Conservation (phyloP, 2,888 invertebrate species). For the Caenorhabditis plicata region DNA sequence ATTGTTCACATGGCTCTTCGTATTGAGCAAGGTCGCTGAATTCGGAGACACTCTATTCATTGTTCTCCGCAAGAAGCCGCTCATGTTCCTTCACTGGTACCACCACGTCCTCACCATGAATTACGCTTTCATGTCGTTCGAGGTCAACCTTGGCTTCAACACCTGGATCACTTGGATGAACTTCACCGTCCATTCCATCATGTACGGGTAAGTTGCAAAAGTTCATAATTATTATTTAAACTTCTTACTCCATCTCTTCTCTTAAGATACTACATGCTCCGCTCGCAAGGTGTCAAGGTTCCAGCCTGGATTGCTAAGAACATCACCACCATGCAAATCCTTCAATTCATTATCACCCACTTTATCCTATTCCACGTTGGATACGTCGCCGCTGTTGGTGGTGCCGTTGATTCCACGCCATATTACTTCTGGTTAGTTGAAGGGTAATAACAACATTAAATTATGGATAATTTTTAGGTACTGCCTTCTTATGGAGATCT, state of each 20-base stretch:
- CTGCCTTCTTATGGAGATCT: constrained; percentile 57
- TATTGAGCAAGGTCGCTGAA: constrained; percentile 50
- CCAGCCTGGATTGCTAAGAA: constrained; percentile 58
- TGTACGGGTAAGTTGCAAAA: constrained; percentile 46
- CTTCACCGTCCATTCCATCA: constrained; percentile 55
- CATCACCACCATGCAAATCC: constrained; percentile 59
- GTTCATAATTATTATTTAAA: background rate
- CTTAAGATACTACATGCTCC: constrained; percentile 63
- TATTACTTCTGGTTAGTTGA: constrained; percentile 31
- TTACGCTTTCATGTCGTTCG: constrained; percentile 56
- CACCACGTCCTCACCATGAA: constrained; percentile 63
- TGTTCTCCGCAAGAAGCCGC: constrained; percentile 48
- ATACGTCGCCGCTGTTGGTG: constrained; percentile 35
- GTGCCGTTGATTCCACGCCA: constrained; percentile 25
- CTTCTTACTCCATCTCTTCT: constrained; percentile 12
- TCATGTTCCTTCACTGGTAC: constrained; percentile 60
- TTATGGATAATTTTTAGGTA: constrained; percentile 11
- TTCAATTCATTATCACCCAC: constrained; percentile 58
- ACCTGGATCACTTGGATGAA: constrained; percentile 64
- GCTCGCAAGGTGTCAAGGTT: constrained; percentile 60
- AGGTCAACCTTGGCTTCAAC: constrained; percentile 55
- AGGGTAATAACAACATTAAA: background rate
- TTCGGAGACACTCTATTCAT: constrained; percentile 54
- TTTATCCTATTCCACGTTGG: constrained; percentile 58
- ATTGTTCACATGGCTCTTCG: constrained; percentile 54